phyloP scores from a whole-genome alignment of 1,140 invertebrate genomes.

The Caenorhabditis remanei region DNA sequence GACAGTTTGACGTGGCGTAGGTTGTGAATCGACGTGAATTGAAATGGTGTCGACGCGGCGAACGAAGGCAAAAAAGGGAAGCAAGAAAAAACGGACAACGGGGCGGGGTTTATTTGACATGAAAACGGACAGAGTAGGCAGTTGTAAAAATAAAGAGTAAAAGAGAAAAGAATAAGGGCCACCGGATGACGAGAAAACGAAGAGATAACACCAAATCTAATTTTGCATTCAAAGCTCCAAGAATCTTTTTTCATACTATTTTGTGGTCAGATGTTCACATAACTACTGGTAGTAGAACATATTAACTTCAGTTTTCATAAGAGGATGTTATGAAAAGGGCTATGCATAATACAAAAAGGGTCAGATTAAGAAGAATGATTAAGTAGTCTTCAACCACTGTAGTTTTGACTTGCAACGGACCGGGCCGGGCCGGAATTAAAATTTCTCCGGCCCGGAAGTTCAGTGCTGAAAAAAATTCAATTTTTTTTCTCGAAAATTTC shows the following conservation, averaged over 20 bases:
- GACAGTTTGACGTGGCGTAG: slow-evolving; percentile 41
- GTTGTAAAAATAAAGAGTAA: not conserved
- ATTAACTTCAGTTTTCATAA: too few relatives aligned
- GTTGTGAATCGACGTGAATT: slow-evolving; percentile 18
- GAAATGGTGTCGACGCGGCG: not conserved
- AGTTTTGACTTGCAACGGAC: too few relatives aligned
- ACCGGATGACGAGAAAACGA: not conserved
- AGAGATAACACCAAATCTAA: slow-evolving; percentile 24
- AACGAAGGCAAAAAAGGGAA: slow-evolving; percentile 28
- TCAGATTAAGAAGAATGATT: too few relatives aligned
- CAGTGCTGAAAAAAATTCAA: too few relatives aligned
- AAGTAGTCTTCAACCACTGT: too few relatives aligned
- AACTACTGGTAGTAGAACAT: too few relatives aligned
- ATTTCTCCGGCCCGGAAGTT: too few relatives aligned
- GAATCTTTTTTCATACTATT: not conserved
- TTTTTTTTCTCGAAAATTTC: too few relatives aligned
- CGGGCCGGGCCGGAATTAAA: too few relatives aligned
- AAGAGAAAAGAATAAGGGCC: not conserved
- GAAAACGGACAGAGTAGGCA: slow-evolving; percentile 41
- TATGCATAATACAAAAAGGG: too few relatives aligned
- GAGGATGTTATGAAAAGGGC: too few relatives aligned
- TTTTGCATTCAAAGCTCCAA: not conserved
- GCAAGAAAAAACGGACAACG: not conserved
- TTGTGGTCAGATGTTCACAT: slow-evolving; percentile 11
- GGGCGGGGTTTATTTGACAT: slow-evolving; percentile 10